Base-by-base conservation (phyloP, 2,888 invertebrate species). In the Callimorpha dominula region DNA sequence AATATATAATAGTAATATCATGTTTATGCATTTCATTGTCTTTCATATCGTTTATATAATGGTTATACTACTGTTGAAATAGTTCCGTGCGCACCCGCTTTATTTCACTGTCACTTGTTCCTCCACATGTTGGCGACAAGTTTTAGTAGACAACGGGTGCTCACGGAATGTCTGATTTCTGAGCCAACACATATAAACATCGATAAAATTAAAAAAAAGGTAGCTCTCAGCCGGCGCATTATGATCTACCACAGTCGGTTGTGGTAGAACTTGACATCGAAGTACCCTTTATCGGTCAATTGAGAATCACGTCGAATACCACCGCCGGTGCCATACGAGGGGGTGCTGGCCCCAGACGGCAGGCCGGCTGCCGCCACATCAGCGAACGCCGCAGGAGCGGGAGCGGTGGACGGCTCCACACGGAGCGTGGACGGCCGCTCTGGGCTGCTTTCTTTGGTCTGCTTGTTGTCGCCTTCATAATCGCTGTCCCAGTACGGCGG, bases 191-290 rank as follows among this genome's bases (percentile, higher is more conserved):
- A 65, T 65, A 64, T 64, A 31, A 46, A 50, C 60, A 71, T 49
- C 8, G 9, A 40, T n/a, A 66, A 62, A 9, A 20, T 46, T 66
- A 15, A n/a, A 15, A 64, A n/a, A 65, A 12, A 9, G 64, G n/a
- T 15, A 40, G 57, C 5, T 9, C 20, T 5, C 4, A 31, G n/a
- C n/a, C 11, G 15, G 50, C n/a, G 15, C 52, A 6, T 1, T 17
- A n/a, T 14, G 17, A 17, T 76, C 77, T 97, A 98, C 98, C 98
- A 98, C 84, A 98, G 95, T 84, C 97, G 97, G 85, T 97, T 97
- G 91, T 97, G 97, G 91, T 97, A 97, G 92, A 97, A 97, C 89
- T 98, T 98, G 64, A 98, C 95, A 92, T 98, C 97, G 83, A 97
- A 96, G 90, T 96, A 97, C 64, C 97, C 97, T 85, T 96, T 96